A percentile compares a stretch with the other conserved stretches of the same genome.
Conservation (phyloP, 1,140 invertebrate genomes). For the Sweltsa coloradensis region DNA sequence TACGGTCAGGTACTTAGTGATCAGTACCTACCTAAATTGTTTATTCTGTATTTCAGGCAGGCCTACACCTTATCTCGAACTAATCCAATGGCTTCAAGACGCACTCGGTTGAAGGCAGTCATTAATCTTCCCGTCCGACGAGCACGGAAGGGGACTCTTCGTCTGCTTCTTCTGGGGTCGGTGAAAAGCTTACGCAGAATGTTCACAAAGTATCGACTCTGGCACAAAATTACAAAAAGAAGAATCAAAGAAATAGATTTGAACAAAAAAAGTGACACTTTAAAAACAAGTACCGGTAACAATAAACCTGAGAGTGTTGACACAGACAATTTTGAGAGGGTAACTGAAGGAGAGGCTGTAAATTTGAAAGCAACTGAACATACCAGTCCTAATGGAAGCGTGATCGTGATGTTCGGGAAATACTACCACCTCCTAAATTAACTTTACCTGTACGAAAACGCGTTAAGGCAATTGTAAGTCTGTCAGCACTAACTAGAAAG, state of each 20-base stretch:
- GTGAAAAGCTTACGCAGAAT: neutral
- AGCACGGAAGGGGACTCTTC: constrained; percentile 23
- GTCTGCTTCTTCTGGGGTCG: constrained; percentile 17
- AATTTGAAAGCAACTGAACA: neutral
- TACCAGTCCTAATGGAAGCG: too few relatives aligned
- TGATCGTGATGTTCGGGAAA: too few relatives aligned
- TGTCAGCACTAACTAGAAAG: neutral
- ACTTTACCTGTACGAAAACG: neutral
- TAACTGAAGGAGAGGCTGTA: neutral
- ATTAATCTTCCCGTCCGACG: constrained; percentile 31
- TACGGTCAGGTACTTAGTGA: too few relatives aligned
- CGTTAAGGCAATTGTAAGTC: neutral
- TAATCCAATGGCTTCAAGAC: constrained; percentile 15
- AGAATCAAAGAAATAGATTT: neutral
- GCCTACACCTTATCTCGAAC: too few relatives aligned
- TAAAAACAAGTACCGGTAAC: neutral
- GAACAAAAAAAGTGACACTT: neutral
- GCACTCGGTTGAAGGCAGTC: constrained; percentile 36
- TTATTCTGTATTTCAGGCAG: too few relatives aligned
- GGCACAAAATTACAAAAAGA: neutral
- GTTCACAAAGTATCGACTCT: neutral
- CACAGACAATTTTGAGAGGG: constrained; percentile 21
- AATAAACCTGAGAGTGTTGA: neutral
- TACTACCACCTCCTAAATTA: too few relatives aligned
- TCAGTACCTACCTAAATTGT: too few relatives aligned